These are phyloP conservation scores for Ooceraea biroi DNA, from an alignment of 1,140 invertebrate species.

Conservation along the genomic window DNA sequence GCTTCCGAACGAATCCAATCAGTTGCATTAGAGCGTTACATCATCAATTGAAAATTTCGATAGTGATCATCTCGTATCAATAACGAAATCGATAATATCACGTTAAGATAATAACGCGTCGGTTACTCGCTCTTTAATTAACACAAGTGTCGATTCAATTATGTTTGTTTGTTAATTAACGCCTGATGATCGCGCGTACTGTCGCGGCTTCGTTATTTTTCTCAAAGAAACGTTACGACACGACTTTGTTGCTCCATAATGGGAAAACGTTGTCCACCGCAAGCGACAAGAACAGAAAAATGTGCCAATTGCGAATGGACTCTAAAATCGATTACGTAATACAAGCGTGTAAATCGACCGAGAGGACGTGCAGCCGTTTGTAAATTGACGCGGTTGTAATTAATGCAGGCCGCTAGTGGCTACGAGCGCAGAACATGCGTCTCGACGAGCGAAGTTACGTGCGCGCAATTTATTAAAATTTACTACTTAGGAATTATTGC, in stretches of 20 bases:
- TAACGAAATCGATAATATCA: constrained; percentile 7
- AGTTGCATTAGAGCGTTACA: constrained; percentile 40
- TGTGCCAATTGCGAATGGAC: not conserved
- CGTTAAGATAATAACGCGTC: not conserved
- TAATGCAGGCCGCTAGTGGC: constrained; percentile 22
- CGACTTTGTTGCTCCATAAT: not conserved
- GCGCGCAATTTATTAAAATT: constrained; percentile 58
- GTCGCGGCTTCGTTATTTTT: not conserved
- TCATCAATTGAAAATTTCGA: constrained; percentile 36
- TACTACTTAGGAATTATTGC: constrained; percentile 48
- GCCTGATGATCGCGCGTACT: not conserved
- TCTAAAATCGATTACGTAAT: constrained; percentile 50
- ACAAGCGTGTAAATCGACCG: constrained; percentile 18
- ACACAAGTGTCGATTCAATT: constrained; percentile 20
- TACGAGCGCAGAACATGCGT: not conserved
- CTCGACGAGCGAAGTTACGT: not conserved
- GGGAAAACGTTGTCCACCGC: not conserved
- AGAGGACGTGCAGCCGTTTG: constrained; percentile 20
- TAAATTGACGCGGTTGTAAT: constrained; percentile 54
- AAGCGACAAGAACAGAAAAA: not conserved
- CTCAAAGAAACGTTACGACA: not conserved
- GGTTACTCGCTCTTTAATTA: constrained; percentile 15
- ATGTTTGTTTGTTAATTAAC: constrained; percentile 22
- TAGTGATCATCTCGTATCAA: not conserved
- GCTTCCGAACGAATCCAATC: not conserved